A percentile compares a stretch with the other conserved stretches of the same genome.
phyloP scores from a whole-genome alignment of 2,888 invertebrate genomes.

The Clanis bilineata region DNA sequence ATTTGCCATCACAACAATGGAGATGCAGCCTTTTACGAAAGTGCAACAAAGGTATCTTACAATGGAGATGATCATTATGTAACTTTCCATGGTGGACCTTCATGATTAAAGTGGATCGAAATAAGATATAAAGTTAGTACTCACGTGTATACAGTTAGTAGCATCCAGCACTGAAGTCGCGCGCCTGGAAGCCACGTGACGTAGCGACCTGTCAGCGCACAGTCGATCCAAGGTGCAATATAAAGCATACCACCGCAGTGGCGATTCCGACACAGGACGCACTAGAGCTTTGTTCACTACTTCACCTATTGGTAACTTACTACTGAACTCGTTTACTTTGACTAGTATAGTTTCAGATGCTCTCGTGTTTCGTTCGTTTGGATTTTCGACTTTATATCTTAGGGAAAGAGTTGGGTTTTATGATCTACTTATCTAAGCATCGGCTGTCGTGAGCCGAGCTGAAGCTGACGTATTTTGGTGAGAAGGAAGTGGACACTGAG shows the following conservation, averaged over 20 bases:
- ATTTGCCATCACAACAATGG: not conserved
- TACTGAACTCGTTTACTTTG: slow-evolving; percentile 53
- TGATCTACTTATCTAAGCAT: slow-evolving; percentile 78
- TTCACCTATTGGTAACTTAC: slow-evolving; percentile 69
- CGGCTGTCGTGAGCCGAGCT: slow-evolving; percentile 79
- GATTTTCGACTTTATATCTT: slow-evolving; percentile 40
- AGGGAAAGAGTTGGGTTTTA: slow-evolving; percentile 37
- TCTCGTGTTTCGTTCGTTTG: slow-evolving; percentile 27
- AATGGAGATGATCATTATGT: too few relatives aligned
- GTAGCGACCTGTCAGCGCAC: slow-evolving; percentile 83
- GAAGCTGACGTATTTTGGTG: slow-evolving; percentile 57
- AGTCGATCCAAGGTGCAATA: slow-evolving; percentile 81
- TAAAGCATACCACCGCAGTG: slow-evolving; percentile 80
- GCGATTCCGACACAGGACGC: slow-evolving; percentile 56
- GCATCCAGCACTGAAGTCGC: slow-evolving; percentile 85
- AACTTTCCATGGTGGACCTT: too few relatives aligned
- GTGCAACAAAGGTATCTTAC: too few relatives aligned
- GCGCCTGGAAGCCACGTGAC: slow-evolving; percentile 83
- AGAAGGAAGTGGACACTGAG: slow-evolving; percentile 58
- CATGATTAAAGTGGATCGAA: not conserved
- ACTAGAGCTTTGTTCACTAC: slow-evolving; percentile 46
- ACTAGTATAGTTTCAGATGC: slow-evolving; percentile 62
- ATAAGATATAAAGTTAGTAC: slow-evolving; percentile 47
- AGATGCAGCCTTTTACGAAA: too few relatives aligned
- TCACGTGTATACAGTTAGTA: slow-evolving; percentile 87